phyloP scores from a whole-genome alignment of 2,888 invertebrate genomes.

The Patella ulyssiponensis region DNA sequence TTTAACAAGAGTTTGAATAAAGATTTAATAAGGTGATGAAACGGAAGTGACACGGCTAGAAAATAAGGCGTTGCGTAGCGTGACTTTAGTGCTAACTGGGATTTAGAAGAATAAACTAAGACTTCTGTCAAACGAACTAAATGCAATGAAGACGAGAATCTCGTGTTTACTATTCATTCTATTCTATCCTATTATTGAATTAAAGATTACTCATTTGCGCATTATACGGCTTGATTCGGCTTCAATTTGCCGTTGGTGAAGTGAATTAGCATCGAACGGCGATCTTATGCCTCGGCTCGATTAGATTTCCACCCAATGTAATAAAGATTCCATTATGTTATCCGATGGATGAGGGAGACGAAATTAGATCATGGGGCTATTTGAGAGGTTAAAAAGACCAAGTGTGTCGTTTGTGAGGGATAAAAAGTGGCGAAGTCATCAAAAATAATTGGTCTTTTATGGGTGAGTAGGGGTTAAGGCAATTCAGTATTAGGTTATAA shows the following conservation, averaged over 20 bases:
- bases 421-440: not conserved
- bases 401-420: not conserved
- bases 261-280: slow-evolving; percentile 5
- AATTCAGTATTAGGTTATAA: too few species aligned
- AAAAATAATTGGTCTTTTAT: not conserved
- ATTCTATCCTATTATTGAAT: slow-evolving; percentile 21
- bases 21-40: too few species aligned
- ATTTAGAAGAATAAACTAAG: too few species aligned
- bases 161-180: slow-evolving; percentile 24
- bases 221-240: slow-evolving; percentile 15
- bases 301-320: slow-evolving; percentile 25
- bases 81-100: not conserved
- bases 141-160: too few species aligned
- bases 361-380: slow-evolving; percentile 22
- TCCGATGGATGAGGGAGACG: slow-evolving; percentile 12
- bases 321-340: slow-evolving; percentile 28
- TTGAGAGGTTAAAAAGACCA: slow-evolving; percentile 25
- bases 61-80: not conserved
- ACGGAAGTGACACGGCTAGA: too few species aligned
- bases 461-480: too few species aligned
- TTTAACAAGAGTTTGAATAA: too few species aligned
- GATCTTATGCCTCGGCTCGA: slow-evolving; percentile 3
- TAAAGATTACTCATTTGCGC: slow-evolving; percentile 21
- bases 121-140: too few species aligned
- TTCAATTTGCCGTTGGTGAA: not conserved